These are phyloP conservation scores for Leuciscus idus DNA, from an alignment of 2,113 vertebrate genomes.

Conservation along the genomic window DNA sequence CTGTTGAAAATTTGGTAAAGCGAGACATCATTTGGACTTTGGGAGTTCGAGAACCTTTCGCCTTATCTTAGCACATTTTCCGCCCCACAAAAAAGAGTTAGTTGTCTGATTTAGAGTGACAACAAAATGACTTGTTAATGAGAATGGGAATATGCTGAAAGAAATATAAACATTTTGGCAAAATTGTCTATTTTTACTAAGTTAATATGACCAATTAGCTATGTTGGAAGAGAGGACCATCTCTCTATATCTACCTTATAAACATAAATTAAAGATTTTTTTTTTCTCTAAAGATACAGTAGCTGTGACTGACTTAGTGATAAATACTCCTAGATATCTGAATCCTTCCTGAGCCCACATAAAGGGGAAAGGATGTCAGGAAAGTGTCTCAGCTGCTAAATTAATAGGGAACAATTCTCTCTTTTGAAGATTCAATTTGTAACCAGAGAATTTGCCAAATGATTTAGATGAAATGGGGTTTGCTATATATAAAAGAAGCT, in stretches of 20 bases:
- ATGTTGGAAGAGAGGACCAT: not conserved
- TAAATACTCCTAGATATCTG: too few relatives aligned
- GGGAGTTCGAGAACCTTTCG: not conserved
- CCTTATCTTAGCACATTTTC: not conserved
- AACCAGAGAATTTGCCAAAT: conserved; percentile 26
- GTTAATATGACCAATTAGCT: not conserved
- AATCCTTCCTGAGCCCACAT: too few relatives aligned
- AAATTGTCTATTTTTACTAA: conserved; percentile 10
- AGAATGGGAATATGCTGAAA: not conserved
- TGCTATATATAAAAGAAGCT: conserved; percentile 18
- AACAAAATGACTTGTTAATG: not conserved
- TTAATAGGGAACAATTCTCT: not conserved
- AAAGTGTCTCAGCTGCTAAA: not conserved
- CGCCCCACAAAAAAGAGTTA: not conserved
- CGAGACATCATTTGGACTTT: not conserved
- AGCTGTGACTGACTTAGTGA: too few relatives aligned
- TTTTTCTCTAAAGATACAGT: too few relatives aligned
- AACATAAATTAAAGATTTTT: not conserved
- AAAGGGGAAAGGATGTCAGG: not conserved
- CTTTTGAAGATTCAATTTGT: conserved; percentile 18
- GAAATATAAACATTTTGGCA: conserved; percentile 1
- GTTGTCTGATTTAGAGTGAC: not conserved
- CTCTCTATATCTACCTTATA: conserved; percentile 10
- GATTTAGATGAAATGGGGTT: not conserved
- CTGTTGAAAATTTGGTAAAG: not conserved